phyloP scores from a whole-genome alignment of 2,797 vertebrate species.

The Etheostoma perlongum region DNA sequence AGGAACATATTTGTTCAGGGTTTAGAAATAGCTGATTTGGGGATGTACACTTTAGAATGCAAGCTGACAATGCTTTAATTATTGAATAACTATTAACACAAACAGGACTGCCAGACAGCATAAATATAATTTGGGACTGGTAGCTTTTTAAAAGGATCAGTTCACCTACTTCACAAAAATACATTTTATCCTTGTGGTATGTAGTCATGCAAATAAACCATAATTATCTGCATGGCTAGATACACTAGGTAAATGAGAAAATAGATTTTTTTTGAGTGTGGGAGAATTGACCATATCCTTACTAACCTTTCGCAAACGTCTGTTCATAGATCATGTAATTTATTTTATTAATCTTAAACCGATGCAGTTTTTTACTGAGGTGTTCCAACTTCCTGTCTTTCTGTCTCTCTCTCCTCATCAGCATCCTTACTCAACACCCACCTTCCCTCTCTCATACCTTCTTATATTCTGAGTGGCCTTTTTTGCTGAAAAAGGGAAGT shows the following conservation, averaged over 20 bases:
- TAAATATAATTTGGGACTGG: background rate
- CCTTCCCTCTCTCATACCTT: background rate
- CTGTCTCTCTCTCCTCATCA: conserved; percentile 8
- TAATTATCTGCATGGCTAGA: background rate
- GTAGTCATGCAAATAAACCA: background rate
- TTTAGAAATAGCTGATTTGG: background rate
- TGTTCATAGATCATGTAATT: conserved; percentile 13
- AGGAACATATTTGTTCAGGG: background rate
- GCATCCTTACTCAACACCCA: background rate
- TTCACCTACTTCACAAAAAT: background rate
- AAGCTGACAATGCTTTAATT: background rate
- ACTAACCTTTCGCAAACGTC: background rate
- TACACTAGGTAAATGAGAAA: background rate
- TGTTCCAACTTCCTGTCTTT: conserved; percentile 8
- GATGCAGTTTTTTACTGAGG: conserved; percentile 12
- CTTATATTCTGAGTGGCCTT: conserved; percentile 21
- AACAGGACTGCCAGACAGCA: background rate
- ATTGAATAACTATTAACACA: background rate
- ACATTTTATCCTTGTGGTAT: background rate
- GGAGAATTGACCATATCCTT: background rate
- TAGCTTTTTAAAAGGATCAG: background rate
- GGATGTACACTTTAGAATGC: background rate
- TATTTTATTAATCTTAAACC: conserved; percentile 18
- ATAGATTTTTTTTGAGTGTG: background rate
- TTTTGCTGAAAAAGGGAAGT: conserved; percentile 42